phyloP scores from a whole-genome alignment of 2,888 invertebrate genomes.

The Acrobeloides nanus region DNA sequence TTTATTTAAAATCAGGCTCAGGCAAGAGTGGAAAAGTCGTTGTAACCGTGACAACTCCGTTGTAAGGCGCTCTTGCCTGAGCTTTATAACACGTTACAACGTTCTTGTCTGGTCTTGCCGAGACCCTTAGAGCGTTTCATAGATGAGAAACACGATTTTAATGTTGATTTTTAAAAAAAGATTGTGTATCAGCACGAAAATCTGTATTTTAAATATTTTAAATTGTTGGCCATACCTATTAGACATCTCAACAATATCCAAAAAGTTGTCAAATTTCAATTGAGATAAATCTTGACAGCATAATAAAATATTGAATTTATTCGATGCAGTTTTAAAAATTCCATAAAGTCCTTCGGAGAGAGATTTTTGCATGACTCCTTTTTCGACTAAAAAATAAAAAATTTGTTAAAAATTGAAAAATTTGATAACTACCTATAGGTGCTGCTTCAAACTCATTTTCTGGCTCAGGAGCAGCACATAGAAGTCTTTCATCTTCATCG shows the following conservation, averaged over 20 bases:
- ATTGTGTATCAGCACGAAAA: no score
- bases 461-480: constrained; percentile 3
- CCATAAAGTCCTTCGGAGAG: constrained; percentile 20
- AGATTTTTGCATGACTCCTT: constrained; percentile 25
- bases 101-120: no score
- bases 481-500: constrained; percentile 31
- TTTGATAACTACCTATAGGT: constrained; percentile 11
- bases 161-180: no score
- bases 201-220: no score
- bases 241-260: constrained; percentile 42
- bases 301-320: constrained; percentile 26
- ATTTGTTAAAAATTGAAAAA: background rate
- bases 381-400: constrained; percentile 19
- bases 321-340: constrained; percentile 25
- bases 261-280: constrained; percentile 44
- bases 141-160: no score
- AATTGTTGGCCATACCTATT: constrained; percentile 29
- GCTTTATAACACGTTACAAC: no score
- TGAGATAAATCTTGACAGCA: constrained; percentile 30
- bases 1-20: no score
- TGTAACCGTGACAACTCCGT: no score
- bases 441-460: constrained; percentile 11
- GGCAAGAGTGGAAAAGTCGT: no score
- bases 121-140: no score
- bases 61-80: no score